phyloP scores from a whole-genome alignment of 2,888 invertebrate species.

The Zhuqinia jingwanae region DNA sequence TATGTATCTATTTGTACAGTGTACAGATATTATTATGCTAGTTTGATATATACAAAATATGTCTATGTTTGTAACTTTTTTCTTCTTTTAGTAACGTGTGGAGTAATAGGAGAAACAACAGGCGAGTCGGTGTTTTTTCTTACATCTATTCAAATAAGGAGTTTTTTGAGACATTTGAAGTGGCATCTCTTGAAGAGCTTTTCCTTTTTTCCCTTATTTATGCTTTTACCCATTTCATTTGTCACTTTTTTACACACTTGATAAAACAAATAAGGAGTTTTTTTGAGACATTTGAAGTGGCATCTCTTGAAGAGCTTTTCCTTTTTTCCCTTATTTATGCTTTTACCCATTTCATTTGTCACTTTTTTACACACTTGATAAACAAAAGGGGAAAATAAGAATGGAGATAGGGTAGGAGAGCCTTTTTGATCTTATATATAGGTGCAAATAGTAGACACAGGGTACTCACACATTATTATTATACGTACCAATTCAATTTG shows the following conservation, averaged over 20 bases:
- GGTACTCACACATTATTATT: neutral
- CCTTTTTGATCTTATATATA: neutral
- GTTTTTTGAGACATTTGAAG: constrained; percentile 14
- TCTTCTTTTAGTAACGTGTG: constrained; percentile 1
- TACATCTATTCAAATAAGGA: constrained; percentile 40
- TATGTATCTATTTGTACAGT: too few relatives aligned
- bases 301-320: constrained; percentile 29
- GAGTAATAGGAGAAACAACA: constrained; percentile 1
- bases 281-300: constrained; percentile 5
- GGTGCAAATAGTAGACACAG: neutral
- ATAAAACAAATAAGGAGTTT: neutral
- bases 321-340: constrained; percentile 33
- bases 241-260: constrained; percentile 21
- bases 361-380: constrained; percentile 5
- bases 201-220: constrained; percentile 45
- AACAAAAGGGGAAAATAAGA: neutral
- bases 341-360: constrained; percentile 32
- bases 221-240: constrained; percentile 19
- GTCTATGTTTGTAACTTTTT: neutral
- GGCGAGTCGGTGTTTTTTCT: constrained; percentile 9
- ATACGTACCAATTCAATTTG: neutral
- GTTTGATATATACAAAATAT: too few relatives aligned
- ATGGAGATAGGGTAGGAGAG: neutral
- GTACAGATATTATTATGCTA: too few relatives aligned
- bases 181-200: neutral